A percentile compares a stretch with the other conserved stretches of the same genome.
phyloP scores from a whole-genome alignment of 2,113 vertebrate species.

The Aviceda subcristata region DNA sequence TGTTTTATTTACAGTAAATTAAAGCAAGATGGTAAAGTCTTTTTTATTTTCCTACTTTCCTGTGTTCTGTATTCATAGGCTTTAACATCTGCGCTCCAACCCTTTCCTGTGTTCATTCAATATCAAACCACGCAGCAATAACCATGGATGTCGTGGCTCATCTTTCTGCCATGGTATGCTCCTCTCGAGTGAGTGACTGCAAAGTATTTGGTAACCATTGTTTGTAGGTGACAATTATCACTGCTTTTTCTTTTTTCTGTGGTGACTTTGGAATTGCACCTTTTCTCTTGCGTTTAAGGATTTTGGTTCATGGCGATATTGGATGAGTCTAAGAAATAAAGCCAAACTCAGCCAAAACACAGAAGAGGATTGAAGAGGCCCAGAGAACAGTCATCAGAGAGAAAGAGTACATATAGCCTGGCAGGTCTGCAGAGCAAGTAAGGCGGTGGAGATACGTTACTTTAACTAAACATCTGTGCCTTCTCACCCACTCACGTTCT shows the following conservation, averaged over 20 bases:
- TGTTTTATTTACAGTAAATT: neutral
- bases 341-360: neutral
- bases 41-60: neutral
- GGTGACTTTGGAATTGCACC: neutral
- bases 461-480: neutral
- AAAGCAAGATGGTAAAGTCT: neutral
- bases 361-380: neutral
- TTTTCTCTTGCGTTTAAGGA: neutral
- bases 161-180: neutral
- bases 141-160: accelerated
- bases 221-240: neutral
- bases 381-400: neutral
- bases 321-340: neutral
- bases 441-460: neutral
- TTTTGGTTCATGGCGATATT: neutral
- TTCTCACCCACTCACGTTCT: neutral
- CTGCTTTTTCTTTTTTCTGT: neutral
- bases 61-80: neutral
- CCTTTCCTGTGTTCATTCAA: neutral
- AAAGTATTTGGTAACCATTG: neutral
- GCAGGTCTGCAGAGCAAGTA: neutral
- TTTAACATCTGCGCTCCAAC: neutral
- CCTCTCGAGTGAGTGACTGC: neutral
- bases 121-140: neutral
- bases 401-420: neutral